Evolutionary conservation across 2,888 invertebrate species (phyloP), one percentile per base, ranked within the genome.

Genomic region (Leucophora obtusa): DNA sequence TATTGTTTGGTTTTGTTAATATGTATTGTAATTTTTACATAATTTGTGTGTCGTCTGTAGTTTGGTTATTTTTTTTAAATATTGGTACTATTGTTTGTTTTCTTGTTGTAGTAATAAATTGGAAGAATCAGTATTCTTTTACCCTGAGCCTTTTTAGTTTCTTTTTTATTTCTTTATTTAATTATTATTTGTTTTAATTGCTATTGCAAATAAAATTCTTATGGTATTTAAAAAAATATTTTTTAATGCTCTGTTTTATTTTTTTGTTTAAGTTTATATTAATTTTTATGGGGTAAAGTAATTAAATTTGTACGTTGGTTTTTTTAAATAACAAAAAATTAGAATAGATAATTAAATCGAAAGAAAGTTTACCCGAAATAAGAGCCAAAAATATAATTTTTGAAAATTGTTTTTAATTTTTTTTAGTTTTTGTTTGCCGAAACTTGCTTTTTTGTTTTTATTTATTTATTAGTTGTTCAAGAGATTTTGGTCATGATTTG

Each of bases 91-190:
- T 82, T 83, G 82, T 83, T 73, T 81, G 83, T 82, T 84, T 76
- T 83, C 82, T 83, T 85, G 74, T 84, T 84, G 79, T 68, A 85
- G 74, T 83, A 74, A 79, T 87, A 84, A 87, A 86, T 86, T 90
- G 90, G 90, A 90, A 90, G 90, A 90, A 89, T 90, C 89, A 89
- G 89, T 89, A 89, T 89, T 82, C 76, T 77, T 82, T 87, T 89
- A 89, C 90, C 90, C 90, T 90, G 90, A 90, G 90, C 90, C 88
- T 87, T 89, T 90, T 86, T 78, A 80, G 83, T 83, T 84, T 83
- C 72, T 78, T 82, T 72, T 83, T 83, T 28, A 28, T 6, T 82
- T 66, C 71, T 50, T 66, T 73, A 63, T 28, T 28, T 79, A 56
- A 33, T 70, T 82, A 50, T 69, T 74, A 28, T 75, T 77, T 43